A percentile compares a stretch with the other conserved stretches of the same genome.
Conservation (phyloP, 2,797 vertebrate genomes). For the Pseudochirops corinnae region DNA sequence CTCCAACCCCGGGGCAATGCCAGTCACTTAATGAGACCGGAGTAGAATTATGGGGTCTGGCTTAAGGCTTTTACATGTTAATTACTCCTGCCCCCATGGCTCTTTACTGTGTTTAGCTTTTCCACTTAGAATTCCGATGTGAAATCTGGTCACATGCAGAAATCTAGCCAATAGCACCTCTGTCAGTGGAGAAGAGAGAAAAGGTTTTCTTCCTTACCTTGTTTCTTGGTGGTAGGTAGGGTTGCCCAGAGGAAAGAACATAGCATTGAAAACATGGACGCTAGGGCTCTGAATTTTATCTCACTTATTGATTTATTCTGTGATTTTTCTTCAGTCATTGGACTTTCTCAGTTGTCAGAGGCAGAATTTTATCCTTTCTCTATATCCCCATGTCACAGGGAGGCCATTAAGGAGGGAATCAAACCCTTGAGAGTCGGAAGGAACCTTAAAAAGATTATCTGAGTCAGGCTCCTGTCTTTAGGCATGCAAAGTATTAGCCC, state of each 20-base stretch:
- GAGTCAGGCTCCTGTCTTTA: not conserved
- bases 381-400: not conserved
- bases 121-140: slow-evolving; percentile 52
- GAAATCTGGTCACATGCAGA: slow-evolving; percentile 54
- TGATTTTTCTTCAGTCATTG: not conserved
- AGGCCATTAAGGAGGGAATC: slow-evolving; percentile 36
- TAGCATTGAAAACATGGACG: fast-evolving
- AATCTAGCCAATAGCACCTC: slow-evolving; percentile 56
- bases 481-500: slow-evolving; percentile 30
- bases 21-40: slow-evolving; percentile 48
- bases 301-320: not conserved
- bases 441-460: slow-evolving; percentile 50
- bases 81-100: slow-evolving; percentile 9
- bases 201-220: not conserved
- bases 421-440: slow-evolving; percentile 41
- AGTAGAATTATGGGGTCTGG: slow-evolving; percentile 50
- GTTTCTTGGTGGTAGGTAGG: not conserved
- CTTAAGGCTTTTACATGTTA: slow-evolving; percentile 57
- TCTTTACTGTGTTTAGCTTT: slow-evolving; percentile 25
- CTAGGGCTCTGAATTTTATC: not conserved
- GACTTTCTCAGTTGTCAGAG: not conserved
- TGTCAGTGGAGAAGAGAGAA: slow-evolving; percentile 45
- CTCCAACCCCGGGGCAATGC: not conserved
- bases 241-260: not conserved
- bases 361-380: not conserved